Percentiles rank a stretch among this genome's conserved stretches.
These are phyloP conservation scores for Chrysolina oricalcia DNA, from an alignment of 2,888 invertebrate species.

Conservation along the genomic window DNA sequence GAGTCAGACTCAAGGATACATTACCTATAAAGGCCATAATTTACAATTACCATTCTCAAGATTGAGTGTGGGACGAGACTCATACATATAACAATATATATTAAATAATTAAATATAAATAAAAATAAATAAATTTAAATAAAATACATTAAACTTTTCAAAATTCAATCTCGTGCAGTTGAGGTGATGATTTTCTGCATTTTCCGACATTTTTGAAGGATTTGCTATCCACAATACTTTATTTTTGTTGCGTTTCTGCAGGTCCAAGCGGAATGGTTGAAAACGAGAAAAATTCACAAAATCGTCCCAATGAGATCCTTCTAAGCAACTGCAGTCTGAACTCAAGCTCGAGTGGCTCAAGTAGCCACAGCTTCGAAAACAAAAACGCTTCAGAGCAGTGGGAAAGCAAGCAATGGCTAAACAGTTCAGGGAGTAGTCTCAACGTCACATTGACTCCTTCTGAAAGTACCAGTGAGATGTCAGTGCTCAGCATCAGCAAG, in stretches of 20 bases:
- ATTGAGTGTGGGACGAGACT: no score
- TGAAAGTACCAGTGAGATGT: slow-evolving; percentile 67
- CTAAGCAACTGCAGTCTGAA: slow-evolving; percentile 76
- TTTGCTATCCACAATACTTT: neutral
- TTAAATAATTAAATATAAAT: no score
- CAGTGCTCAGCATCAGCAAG: slow-evolving; percentile 62
- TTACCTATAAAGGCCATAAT: no score
- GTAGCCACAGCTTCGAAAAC: slow-evolving; percentile 71
- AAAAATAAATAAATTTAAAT: no score
- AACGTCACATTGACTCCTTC: slow-evolving; percentile 68
- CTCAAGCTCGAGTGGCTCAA: slow-evolving; percentile 72
- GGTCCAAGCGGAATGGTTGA: slow-evolving; percentile 41
- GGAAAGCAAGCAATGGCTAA: slow-evolving; percentile 68
- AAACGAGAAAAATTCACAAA: slow-evolving; percentile 55
- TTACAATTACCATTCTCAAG: no score
- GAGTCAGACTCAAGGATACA: no score
- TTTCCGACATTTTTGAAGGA: neutral
- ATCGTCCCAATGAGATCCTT: slow-evolving; percentile 69
- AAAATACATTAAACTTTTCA: no score
- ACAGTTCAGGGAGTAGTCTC: slow-evolving; percentile 67
- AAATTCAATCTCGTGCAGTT: no score
- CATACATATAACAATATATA: no score
- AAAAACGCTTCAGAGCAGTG: slow-evolving; percentile 62
- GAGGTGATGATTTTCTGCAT: no score
- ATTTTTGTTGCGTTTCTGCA: slow-evolving; percentile 30